A percentile compares a stretch with the other conserved stretches of the same genome.
phyloP scores from a whole-genome alignment of 2,888 invertebrate species.

The Meteorus cinctellus region DNA sequence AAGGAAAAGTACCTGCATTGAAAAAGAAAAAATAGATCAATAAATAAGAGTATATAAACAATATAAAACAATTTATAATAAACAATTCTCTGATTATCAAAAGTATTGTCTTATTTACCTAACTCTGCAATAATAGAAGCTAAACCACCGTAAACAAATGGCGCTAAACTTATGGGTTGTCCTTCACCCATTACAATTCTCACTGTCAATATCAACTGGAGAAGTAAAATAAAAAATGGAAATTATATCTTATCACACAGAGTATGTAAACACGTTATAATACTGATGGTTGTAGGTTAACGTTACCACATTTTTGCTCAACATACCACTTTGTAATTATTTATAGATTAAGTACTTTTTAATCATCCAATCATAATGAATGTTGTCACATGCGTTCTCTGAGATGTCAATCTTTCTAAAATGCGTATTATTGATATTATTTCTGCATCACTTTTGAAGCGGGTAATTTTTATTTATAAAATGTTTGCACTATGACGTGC shows the following conservation, averaged over 20 bases:
- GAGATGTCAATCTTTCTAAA: neutral
- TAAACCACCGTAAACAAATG: constrained; percentile 94
- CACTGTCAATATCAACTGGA: constrained; percentile 43
- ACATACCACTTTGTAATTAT: neutral
- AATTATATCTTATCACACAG: neutral
- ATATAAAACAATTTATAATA: constrained; percentile 16
- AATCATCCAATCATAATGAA: constrained; percentile 2
- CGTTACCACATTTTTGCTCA: no score
- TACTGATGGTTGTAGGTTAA: constrained; percentile 20
- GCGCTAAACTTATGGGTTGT: constrained; percentile 94
- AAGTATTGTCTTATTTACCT: constrained; percentile 76
- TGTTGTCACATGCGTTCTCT: neutral
- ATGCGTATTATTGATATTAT: constrained; percentile 2
- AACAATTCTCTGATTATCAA: constrained; percentile 15
- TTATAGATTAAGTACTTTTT: neutral
- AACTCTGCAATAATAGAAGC: constrained; percentile 96
- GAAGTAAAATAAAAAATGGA: constrained; percentile 18
- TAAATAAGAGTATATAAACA: neutral
- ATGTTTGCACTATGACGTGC: neutral
- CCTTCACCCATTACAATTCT: constrained; percentile 81
- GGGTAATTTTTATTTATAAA: constrained; percentile 19
- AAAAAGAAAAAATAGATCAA: constrained; percentile 29
- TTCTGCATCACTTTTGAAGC: neutral
- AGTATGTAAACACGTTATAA: neutral
- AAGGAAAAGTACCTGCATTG: constrained; percentile 91